A percentile compares a stretch with the other conserved stretches of the same genome.
Evolutionary conservation across 2,888 invertebrate genomes (phyloP).

Genomic region (Oscheius myriophilus): DNA sequence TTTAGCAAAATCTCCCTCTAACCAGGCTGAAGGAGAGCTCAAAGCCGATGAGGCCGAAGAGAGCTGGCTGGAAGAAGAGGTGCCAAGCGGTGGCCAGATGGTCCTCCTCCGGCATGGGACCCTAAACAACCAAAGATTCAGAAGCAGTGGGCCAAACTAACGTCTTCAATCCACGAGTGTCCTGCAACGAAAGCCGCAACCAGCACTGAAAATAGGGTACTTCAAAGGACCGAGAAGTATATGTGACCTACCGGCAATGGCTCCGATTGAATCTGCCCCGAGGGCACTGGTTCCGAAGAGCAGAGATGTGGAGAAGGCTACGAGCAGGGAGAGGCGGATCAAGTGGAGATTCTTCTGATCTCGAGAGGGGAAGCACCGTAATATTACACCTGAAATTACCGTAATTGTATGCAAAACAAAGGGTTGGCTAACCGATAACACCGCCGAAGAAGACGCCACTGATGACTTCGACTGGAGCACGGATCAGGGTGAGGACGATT

Average conservation of each 20-base stretch:
- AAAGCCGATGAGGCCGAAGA: constrained; percentile 91
- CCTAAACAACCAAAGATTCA: not conserved
- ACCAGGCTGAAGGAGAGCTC: constrained; percentile 79
- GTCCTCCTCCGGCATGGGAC: constrained; percentile 18
- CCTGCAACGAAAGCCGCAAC: constrained; percentile 72
- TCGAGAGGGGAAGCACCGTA: constrained; percentile 16
- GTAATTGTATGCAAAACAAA: not conserved
- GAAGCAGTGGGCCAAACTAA: constrained; percentile 52
- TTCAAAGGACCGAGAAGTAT: not conserved
- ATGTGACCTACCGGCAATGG: constrained; percentile 66
- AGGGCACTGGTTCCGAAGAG: constrained; percentile 38
- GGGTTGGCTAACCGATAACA: constrained; percentile 45
- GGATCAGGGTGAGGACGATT: constrained; percentile 70
- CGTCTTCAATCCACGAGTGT: constrained; percentile 71
- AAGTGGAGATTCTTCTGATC: constrained; percentile 21
- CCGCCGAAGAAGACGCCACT: constrained; percentile 71
- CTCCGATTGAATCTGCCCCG: constrained; percentile 72
- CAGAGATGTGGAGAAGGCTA: constrained; percentile 37
- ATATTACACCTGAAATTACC: constrained; percentile 12
- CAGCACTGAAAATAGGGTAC: constrained; percentile 53
- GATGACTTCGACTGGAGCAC: constrained; percentile 72
- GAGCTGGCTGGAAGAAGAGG: constrained; percentile 89
- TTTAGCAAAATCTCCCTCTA: constrained; percentile 73
- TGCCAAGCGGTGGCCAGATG: constrained; percentile 82
- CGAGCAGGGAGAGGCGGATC: constrained; percentile 54